Base-by-base conservation (phyloP, 2,888 invertebrate genomes). In the Cybosia mesomella region DNA sequence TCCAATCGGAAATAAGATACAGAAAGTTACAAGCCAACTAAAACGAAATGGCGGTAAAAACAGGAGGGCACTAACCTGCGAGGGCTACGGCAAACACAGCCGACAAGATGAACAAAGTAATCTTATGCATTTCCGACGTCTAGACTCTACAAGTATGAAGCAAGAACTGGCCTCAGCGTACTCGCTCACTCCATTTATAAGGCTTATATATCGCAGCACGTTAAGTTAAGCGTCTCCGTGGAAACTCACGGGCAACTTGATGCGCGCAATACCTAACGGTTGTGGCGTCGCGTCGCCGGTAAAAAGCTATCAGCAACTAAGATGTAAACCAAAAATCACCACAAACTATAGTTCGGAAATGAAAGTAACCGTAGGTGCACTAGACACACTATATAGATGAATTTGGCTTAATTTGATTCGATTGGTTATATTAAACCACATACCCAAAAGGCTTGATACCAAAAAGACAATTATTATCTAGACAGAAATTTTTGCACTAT, bases 51-150 rank as follows among this genome's bases (percentile, higher is more conserved):
- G 79, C 83, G 81, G 87, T 86, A 92, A 93, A 92, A 92, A 92
- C 85, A 72, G 80, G 84, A 67, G 93, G 92, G 90, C 94, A 95
- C 95, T 94, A 92, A 95, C 95, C 95, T 94, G 93, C 93, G 70
- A 90, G 83, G 70, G 90, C 91, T 81, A 91, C 89, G 79, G 92
- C 87, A 83, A 90, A 83, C 79, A 92, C 80, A 73, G 90, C 90
- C 74, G 87, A 87, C 67, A 94, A 85, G 76, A 93, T 77, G 82
- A 93, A 81, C 71, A 95, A 75, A 76, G 89, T 91, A 69, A 87
- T 76, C 74, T 85, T 83, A 76, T 91, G 87, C 94, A 94, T 95
- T 79, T 82, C 85, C 74, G 63, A 88, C 91, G 90, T 89, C 81
- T 77, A 79, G 67, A 80, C 87, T 80, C 76, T 68, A 73, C 88